phyloP scores from a whole-genome alignment of 1,140 invertebrate species.

The Ceratina japonica region DNA sequence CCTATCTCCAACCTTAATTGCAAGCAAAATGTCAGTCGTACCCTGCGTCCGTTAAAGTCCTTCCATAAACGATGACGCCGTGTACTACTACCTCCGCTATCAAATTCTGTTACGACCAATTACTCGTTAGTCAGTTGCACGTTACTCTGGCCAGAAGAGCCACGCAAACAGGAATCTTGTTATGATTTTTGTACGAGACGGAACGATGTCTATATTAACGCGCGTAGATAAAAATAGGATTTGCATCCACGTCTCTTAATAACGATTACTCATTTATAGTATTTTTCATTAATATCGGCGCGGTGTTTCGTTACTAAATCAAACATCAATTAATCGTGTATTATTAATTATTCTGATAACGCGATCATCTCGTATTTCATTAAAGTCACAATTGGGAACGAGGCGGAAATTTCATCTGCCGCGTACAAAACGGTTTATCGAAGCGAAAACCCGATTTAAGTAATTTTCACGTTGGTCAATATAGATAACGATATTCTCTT shows the following conservation, averaged over 20 bases:
- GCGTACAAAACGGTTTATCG: background rate
- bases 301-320: too few species aligned
- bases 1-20: slow-evolving; percentile 11
- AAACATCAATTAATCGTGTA: too few species aligned
- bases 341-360: too few species aligned
- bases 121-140: background rate
- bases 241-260: background rate
- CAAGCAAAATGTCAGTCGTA: slow-evolving; percentile 4
- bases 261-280: too few species aligned
- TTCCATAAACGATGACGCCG: background rate
- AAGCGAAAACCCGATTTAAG: slow-evolving; percentile 3
- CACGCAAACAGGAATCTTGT: background rate
- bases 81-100: background rate
- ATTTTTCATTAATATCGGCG: too few species aligned
- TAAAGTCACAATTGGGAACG: too few species aligned
- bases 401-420: background rate
- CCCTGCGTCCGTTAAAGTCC: background rate
- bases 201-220: background rate
- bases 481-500: slow-evolving; percentile 50
- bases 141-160: background rate
- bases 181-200: background rate
- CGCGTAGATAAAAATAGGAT: background rate
- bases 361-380: too few species aligned
- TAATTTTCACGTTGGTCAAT: slow-evolving; percentile 45
- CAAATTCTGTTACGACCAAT: background rate